Percentiles rank a stretch among this genome's conserved stretches.
phyloP scores from a whole-genome alignment of 2,888 invertebrate genomes.

The Syritta pipiens region DNA sequence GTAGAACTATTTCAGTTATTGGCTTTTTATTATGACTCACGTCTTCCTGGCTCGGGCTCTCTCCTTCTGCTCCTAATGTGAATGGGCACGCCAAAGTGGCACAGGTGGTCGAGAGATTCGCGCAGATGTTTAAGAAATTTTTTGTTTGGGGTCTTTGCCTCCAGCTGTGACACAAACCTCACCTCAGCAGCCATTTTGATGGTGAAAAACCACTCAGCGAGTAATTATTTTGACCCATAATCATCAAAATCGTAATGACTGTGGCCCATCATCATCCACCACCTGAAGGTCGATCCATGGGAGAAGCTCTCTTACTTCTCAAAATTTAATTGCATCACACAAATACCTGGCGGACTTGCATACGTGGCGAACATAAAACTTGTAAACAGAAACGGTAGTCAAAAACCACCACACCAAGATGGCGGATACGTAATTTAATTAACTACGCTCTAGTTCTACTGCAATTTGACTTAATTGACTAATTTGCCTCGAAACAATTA shows the following conservation, averaged over 20 bases:
- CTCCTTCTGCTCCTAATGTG: too few relatives aligned
- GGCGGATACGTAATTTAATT: conserved; percentile 61
- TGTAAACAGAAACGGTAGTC: too few relatives aligned
- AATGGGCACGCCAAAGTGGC: too few relatives aligned
- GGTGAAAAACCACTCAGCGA: neutral
- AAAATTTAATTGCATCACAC: neutral
- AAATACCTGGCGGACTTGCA: neutral
- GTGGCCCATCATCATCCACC: neutral
- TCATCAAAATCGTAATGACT: neutral
- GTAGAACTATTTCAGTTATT: conserved; percentile 18
- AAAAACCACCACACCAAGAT: neutral
- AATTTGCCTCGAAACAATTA: conserved; percentile 62
- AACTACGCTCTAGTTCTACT: conserved; percentile 58
- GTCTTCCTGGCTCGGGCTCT: too few relatives aligned
- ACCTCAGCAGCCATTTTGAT: neutral
- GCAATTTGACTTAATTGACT: conserved; percentile 63
- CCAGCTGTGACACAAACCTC: neutral
- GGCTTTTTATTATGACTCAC: conserved; percentile 29
- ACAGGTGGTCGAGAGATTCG: too few relatives aligned
- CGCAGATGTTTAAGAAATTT: too few relatives aligned
- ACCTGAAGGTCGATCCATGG: neutral
- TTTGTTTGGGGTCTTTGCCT: too few relatives aligned
- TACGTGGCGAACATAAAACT: neutral
- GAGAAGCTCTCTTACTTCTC: neutral
- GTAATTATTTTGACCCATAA: neutral